Evolutionary conservation across 2,797 vertebrate genomes (phyloP).

Genomic region (Meriones psammophilus): DNA sequence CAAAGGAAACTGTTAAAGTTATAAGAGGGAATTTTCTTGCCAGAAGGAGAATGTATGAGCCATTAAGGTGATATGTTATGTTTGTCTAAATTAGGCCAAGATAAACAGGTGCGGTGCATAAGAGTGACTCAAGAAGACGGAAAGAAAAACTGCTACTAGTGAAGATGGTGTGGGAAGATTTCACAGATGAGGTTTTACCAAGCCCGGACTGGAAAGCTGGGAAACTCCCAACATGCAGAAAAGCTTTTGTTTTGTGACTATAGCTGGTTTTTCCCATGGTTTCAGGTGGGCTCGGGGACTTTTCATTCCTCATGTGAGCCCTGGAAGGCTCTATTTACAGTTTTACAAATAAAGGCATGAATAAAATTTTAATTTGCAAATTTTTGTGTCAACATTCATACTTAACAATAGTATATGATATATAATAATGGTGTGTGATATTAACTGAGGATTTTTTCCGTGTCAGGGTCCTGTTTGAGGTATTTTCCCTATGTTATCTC

Average conservation of each 20-base stretch:
- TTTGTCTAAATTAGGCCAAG: background rate
- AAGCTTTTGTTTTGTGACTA: background rate
- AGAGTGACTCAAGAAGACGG: background rate
- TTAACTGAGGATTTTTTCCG: background rate
- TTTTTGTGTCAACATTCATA: background rate
- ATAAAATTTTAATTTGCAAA: background rate
- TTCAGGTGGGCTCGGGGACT: background rate
- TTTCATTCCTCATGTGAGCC: background rate
- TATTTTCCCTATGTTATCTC: background rate
- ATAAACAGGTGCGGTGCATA: background rate
- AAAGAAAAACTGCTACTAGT: background rate
- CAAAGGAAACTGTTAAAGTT: background rate
- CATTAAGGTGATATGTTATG: background rate
- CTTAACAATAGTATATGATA: background rate
- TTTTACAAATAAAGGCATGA: background rate
- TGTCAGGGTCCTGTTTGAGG: background rate
- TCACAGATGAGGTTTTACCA: background rate
- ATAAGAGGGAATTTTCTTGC: background rate
- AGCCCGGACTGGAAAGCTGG: background rate
- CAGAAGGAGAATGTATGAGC: background rate
- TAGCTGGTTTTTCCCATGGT: background rate
- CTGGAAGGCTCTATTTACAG: background rate
- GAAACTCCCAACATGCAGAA: background rate
- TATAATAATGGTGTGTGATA: background rate
- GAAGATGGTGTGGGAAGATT: background rate